phyloP scores from a whole-genome alignment of 2,888 invertebrate species.

The Trichacis sp. region DNA sequence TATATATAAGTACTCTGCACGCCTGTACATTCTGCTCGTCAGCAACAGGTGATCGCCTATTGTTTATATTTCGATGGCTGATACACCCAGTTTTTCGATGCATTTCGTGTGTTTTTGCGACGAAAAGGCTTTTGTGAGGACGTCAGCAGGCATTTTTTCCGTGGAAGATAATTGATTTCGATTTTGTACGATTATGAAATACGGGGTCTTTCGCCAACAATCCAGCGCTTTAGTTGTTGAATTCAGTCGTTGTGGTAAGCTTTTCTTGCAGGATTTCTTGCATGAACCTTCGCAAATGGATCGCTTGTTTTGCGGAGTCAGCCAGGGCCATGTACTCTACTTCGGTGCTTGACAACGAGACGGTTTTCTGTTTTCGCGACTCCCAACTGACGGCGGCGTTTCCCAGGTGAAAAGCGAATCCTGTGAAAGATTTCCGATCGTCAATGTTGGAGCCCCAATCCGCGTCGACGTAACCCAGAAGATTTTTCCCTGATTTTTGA shows the following conservation, averaged over 20 bases:
- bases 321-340: constrained; percentile 35
- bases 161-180: constrained; percentile 14
- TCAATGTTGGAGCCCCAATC: constrained; percentile 14
- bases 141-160: constrained; percentile 25
- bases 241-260: constrained; percentile 6
- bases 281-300: constrained; percentile 19
- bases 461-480: constrained; percentile 12
- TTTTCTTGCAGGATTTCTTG: not conserved
- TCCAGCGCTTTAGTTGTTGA: constrained; percentile 32
- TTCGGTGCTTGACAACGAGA: too few species aligned
- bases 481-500: not conserved
- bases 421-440: constrained; percentile 11
- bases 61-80: too few species aligned
- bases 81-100: not conserved
- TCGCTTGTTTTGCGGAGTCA: constrained; percentile 28
- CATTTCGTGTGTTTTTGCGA: constrained; percentile 1
- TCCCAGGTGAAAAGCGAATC: constrained; percentile 5
- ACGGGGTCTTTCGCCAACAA: constrained; percentile 22
- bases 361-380: constrained; percentile 13
- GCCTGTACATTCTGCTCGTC: too few species aligned
- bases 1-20: too few species aligned
- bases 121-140: constrained; percentile 14
- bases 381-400: constrained; percentile 13
- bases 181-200: constrained; percentile 29
- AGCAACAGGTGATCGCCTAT: too few species aligned